Base-by-base conservation (phyloP, 2,888 invertebrate genomes). In the Sericinus montela region DNA sequence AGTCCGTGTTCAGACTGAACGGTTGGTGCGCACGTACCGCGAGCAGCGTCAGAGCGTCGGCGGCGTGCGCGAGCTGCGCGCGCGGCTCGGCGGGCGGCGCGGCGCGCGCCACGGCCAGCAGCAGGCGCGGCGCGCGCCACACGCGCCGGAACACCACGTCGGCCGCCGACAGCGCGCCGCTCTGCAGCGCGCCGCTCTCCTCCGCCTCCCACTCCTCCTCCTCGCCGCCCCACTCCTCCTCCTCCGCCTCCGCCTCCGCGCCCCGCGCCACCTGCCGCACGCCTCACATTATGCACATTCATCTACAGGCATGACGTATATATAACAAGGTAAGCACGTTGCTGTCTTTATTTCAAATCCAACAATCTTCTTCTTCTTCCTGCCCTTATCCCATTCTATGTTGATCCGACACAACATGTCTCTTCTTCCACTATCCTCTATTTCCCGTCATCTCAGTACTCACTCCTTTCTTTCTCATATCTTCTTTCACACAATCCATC, bases 61-160 rank as follows among this genome's bases (percentile, higher is more conserved):
- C 57, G 47, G 56, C 62, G 51, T 51, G 60, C 44, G 62, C 57
- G 54, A 54, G 58, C 47, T 55, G 55, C 42, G n/a, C n/a, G n/a
- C 19, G 19, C 19, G n/a, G n/a, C n/a, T n/a, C 19, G 5, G 55
- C 46, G 45, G 54, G 55, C 54, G 57, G 59, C 47, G 57, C 51
- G 58, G 47, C 58, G 57, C 56, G 49, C 34, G 72, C 70, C 38
- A 77, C 67, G 32, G 71, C 73, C 1, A 60, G 61, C 66, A 82
- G 65, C 60, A 75, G 70, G 51, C 75, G 74, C n/a, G 8, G 0
- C 9, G 54, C 54, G 48, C 72, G 62, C 37, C 78, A 60, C 56
- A 73, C 85, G 63, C 82, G 83, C 5, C 86, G 78, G 73, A 69
- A 84, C 64, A 71, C 75, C 65, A 66, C 77, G 71, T 86, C 87